Percentiles rank a stretch among this genome's conserved stretches.
These are phyloP conservation scores for Telmatochromis sp. DNA, from an alignment of 2,113 vertebrate species.

Conservation along the genomic window DNA sequence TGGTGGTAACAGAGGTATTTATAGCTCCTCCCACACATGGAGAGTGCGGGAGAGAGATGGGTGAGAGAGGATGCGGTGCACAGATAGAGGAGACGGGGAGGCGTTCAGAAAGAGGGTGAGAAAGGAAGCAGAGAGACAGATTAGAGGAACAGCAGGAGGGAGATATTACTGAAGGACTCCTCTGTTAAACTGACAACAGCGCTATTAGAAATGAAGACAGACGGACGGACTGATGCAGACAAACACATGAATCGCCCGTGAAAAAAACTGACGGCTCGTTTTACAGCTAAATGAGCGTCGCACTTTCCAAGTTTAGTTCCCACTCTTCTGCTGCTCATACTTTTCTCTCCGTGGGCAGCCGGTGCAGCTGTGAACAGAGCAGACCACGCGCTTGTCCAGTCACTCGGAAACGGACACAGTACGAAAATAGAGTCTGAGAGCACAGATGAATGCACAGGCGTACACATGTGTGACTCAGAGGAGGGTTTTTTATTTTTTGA, in stretches of 20 bases:
- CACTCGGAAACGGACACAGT: background rate
- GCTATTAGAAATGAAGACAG: background rate
- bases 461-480: background rate
- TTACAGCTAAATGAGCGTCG: background rate
- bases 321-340: background rate
- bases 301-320: constrained; percentile 22
- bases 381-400: constrained; percentile 2
- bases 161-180: background rate
- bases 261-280: background rate
- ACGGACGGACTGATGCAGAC: background rate
- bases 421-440: background rate
- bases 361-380: background rate
- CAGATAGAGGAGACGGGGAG: background rate
- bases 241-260: background rate
- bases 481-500: background rate
- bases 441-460: background rate
- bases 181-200: background rate
- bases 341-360: background rate
- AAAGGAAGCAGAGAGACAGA: background rate
- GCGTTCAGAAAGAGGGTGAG: background rate
- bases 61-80: background rate
- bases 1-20: constrained; percentile 68
- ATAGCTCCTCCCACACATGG: constrained; percentile 61
- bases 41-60: constrained; percentile 13
- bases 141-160: constrained; percentile 17